Evolutionary conservation across 2,888 invertebrate species (phyloP).

Genomic region (Tyria jacobaeae): DNA sequence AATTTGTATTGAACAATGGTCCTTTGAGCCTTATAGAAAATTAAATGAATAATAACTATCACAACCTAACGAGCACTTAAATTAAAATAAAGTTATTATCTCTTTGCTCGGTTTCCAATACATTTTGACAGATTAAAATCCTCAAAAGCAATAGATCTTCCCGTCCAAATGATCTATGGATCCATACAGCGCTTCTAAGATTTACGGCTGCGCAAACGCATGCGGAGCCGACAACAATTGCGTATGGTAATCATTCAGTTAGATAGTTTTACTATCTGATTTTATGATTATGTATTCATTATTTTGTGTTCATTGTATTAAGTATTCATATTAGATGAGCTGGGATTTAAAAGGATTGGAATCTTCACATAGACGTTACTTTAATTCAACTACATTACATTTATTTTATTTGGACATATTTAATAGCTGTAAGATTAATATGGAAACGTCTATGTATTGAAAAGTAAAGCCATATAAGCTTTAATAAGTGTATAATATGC

Average conservation of each 20-base stretch:
- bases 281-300: conserved; percentile 34
- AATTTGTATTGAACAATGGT: not conserved
- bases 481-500: too few species aligned
- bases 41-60: too few species aligned
- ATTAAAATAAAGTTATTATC: conserved; percentile 3
- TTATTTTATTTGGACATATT: not conserved
- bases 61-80: conserved; percentile 3
- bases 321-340: conserved; percentile 29
- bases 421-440: not conserved
- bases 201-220: conserved; percentile 43
- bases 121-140: conserved; percentile 58
- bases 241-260: conserved; percentile 39
- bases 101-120: conserved; percentile 30
- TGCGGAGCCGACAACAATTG: conserved; percentile 43
- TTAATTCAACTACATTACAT: too few species aligned
- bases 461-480: too few species aligned
- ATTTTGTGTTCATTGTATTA: too few species aligned
- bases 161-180: conserved; percentile 59
- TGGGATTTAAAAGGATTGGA: conserved; percentile 7
- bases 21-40: not conserved
- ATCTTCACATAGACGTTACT: conserved; percentile 3
- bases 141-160: conserved; percentile 51
- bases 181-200: conserved; percentile 46
- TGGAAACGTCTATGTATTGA: not conserved
- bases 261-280: conserved; percentile 32